Evolutionary conservation across 2,113 vertebrate species (phyloP).

Genomic region (Pteropus alecto): DNA sequence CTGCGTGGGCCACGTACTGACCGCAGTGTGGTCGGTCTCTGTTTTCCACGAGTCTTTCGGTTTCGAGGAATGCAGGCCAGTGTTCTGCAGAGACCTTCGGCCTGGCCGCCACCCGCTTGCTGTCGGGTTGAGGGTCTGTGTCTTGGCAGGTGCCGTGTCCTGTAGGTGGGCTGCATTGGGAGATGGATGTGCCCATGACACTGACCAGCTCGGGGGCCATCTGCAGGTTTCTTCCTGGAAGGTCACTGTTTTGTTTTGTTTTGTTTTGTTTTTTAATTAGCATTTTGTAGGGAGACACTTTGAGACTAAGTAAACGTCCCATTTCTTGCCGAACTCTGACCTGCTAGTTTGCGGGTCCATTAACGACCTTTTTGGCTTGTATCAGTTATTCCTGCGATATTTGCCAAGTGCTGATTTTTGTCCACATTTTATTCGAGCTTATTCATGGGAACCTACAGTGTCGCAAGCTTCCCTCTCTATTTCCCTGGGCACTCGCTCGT

Average conservation of each 20-base stretch:
- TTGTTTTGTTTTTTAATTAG: background rate
- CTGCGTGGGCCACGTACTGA: too few species aligned
- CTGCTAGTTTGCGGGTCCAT: background rate
- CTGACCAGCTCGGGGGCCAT: background rate
- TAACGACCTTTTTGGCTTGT: background rate
- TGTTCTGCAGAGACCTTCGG: too few species aligned
- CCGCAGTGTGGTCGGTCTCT: background rate
- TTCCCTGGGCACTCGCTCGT: background rate
- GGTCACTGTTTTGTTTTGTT: background rate
- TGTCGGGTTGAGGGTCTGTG: too few species aligned
- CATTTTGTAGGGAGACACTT: background rate
- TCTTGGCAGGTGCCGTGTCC: background rate
- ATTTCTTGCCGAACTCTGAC: background rate
- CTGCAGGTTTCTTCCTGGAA: background rate
- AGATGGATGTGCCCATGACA: fast-evolving
- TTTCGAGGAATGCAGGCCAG: background rate
- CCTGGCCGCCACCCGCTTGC: too few species aligned
- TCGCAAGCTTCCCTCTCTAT: background rate
- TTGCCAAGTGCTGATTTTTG: background rate
- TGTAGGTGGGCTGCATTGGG: too few species aligned
- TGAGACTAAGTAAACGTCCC: too few species aligned
- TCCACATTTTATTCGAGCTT: background rate
- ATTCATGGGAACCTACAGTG: background rate
- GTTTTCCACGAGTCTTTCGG: background rate
- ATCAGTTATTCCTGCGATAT: background rate